These are phyloP conservation scores for Cephus sareptanus DNA, from an alignment of 2,888 invertebrate genomes.

Conservation along the genomic window DNA sequence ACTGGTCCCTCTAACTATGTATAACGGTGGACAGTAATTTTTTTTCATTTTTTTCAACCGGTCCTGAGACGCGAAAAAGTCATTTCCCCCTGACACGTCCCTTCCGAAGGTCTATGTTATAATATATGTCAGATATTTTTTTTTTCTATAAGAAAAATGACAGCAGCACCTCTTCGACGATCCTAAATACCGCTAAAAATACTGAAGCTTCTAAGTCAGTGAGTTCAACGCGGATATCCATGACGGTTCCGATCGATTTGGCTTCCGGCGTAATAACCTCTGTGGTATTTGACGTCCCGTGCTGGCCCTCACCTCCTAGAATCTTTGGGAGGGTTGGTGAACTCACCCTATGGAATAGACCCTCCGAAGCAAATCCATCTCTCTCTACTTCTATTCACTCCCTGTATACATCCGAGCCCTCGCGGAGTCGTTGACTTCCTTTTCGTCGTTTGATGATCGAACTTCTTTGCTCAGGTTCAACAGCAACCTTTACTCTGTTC, in stretches of 20 bases:
- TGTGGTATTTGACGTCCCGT: slow-evolving; percentile 24
- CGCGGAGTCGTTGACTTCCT: slow-evolving; percentile 1
- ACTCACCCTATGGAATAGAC: background rate
- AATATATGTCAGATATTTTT: background rate
- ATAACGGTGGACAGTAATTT: background rate
- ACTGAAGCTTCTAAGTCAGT: slow-evolving; percentile 30
- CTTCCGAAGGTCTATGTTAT: background rate
- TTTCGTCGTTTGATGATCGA: slow-evolving; percentile 1
- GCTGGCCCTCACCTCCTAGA: slow-evolving; percentile 23
- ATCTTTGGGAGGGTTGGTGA: background rate
- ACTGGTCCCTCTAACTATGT: background rate
- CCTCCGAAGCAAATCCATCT: background rate
- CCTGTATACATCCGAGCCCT: background rate
- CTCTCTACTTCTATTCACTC: background rate
- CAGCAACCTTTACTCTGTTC: background rate
- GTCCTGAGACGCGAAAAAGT: background rate
- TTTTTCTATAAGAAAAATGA: background rate
- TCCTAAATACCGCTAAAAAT: slow-evolving; percentile 28
- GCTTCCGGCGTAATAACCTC: slow-evolving; percentile 35
- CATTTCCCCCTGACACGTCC: background rate
- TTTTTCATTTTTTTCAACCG: background rate
- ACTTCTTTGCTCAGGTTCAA: background rate
- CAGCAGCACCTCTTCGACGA: background rate
- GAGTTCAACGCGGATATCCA: slow-evolving; percentile 27
- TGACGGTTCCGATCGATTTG: slow-evolving; percentile 32